Percentiles rank a stretch among this genome's conserved stretches.
Evolutionary conservation across 2,888 invertebrate species (phyloP).

Genomic region (Isoperla grammatica): DNA sequence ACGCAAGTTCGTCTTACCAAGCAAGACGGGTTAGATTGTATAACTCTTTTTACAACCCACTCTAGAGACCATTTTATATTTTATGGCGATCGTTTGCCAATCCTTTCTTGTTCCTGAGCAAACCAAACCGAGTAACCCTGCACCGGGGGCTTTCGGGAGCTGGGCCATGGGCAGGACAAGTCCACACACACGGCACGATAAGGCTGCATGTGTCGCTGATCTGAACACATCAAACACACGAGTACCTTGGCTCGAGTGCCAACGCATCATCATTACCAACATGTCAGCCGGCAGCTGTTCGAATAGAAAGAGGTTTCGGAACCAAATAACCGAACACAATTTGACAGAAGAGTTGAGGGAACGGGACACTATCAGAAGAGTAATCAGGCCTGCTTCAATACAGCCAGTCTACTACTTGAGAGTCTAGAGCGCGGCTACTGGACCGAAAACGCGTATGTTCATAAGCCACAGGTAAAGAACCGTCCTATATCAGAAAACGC

Average conservation of each 20-base stretch:
- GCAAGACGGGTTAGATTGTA: no score
- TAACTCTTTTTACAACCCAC: conserved; percentile 8
- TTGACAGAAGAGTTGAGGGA: conserved; percentile 15
- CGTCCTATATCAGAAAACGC: no score
- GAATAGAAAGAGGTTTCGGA: not conserved
- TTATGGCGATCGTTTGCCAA: conserved; percentile 23
- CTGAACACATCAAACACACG: not conserved
- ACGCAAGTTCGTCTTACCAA: no score
- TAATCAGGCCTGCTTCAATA: conserved; percentile 10
- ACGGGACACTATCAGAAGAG: conserved; percentile 4
- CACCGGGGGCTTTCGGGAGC: no score
- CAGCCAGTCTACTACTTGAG: not conserved
- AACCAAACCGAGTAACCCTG: not conserved
- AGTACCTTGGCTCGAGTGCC: no score
- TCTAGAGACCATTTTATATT: conserved; percentile 20
- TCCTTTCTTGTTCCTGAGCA: conserved; percentile 13
- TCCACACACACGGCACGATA: not conserved
- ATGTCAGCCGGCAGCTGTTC: no score
- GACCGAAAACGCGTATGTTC: conserved; percentile 6
- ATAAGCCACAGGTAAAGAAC: conserved; percentile 14
- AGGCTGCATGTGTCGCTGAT: not conserved
- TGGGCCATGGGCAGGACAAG: no score
- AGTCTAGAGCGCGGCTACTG: conserved; percentile 4
- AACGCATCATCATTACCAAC: no score
- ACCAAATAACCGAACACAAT: conserved; percentile 8